Evolutionary conservation across 2,888 invertebrate genomes (phyloP), one percentile per base, ranked within the genome.

Genomic region (Acanthosoma haemorrhoidale): DNA sequence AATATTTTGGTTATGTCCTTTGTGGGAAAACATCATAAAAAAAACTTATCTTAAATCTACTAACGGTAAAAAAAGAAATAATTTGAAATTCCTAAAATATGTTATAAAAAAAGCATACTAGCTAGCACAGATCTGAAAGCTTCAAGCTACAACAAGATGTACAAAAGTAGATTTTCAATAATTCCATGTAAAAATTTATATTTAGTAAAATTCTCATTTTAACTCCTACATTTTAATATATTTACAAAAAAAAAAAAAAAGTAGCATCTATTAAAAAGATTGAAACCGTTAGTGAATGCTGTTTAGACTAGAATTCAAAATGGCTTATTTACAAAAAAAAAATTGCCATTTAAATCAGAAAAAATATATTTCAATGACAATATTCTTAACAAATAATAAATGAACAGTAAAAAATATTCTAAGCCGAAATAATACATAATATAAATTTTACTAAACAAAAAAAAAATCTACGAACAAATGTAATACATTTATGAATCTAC

Each of bases 291-390:
- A n/a, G n/a, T n/a, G n/a, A n/a, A 51, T n/a, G 51, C 13, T 51
- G 51, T 51, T 51, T 13, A 21, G 51, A 51, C 51, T 51, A 51
- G 51, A 51, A 25, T 51, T 25, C 51, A 51, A 51, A 51, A 51
- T 51, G 51, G 51, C 51, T 51, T 51, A 51, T 51, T 6, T 51
- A 51, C 51, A 51, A n/a, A 51, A 51, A 5, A n/a, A 25, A 25
- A 25, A 51, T 51, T 25, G 29, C 25, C 25, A 25, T 25, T 51
- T 51, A 13, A 25, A 25, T n/a, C 51, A 51, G 5, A n/a, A 51
- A 25, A n/a, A n/a, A n/a, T n/a, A n/a, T n/a, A n/a, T n/a, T n/a
- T n/a, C n/a, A n/a, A n/a, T n/a, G n/a, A n/a, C n/a, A n/a, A n/a
- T n/a, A n/a, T n/a, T n/a, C n/a, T n/a, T n/a, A n/a, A n/a, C n/a